Conservation (phyloP, 1,140 invertebrate species). For the Phymastichus coffea region DNA sequence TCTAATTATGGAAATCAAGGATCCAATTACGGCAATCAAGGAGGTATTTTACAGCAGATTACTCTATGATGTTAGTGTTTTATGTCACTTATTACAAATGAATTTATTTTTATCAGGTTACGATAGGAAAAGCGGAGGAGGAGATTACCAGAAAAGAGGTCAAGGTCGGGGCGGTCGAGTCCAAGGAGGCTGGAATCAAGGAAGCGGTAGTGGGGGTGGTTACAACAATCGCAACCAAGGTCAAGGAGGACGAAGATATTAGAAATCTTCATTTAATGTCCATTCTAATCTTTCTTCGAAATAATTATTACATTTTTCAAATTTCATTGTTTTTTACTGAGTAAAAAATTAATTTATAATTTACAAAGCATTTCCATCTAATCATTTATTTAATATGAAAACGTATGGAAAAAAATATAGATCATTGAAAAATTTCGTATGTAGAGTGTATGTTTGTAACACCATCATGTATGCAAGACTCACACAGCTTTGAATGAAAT, state of each 20-base stretch:
- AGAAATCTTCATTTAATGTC: neutral
- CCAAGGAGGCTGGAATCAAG: constrained; percentile 52
- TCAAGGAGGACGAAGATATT: constrained; percentile 35
- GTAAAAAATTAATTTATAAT: constrained; percentile 12
- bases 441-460: constrained; percentile 7
- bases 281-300: neutral
- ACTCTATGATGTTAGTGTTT: no score
- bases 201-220: constrained; percentile 29
- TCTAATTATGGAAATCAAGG: constrained; percentile 12
- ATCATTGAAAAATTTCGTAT: neutral
- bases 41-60: no score
- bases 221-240: constrained; percentile 30
- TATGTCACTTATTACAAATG: constrained; percentile 17
- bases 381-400: neutral
- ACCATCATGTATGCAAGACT: constrained; percentile 3
- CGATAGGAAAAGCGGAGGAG: constrained; percentile 25
- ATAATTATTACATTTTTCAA: neutral
- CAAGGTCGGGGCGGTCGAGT: constrained; percentile 44
- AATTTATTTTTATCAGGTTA: constrained; percentile 9
- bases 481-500: neutral
- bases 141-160: constrained; percentile 28
- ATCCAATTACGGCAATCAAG: constrained; percentile 22
- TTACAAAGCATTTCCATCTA: neutral
- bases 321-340: neutral
- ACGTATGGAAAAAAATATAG: constrained; percentile 4